Percentiles rank a stretch among this genome's conserved stretches.
phyloP scores from a whole-genome alignment of 2,113 vertebrate genomes.

The Carettochelys insculpta region DNA sequence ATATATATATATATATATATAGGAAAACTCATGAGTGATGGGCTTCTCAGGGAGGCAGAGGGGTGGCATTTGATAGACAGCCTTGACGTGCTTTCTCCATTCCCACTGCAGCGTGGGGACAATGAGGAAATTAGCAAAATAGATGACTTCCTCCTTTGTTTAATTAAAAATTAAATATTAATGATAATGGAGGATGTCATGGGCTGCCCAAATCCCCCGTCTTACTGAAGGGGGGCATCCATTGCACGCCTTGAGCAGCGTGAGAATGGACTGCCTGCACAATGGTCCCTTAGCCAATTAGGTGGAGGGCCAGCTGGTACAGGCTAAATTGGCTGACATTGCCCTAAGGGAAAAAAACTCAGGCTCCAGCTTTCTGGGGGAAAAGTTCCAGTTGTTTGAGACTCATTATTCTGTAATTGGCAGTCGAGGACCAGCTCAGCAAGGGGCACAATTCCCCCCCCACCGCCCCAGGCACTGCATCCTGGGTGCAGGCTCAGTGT shows the following conservation, averaged over 20 bases:
- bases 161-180: constrained; percentile 38
- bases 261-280: not conserved
- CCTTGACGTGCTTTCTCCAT: not conserved
- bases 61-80: not conserved
- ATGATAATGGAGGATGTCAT: not conserved
- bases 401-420: not conserved
- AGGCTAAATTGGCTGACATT: not conserved
- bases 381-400: not conserved
- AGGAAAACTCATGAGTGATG: not conserved
- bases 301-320: not conserved
- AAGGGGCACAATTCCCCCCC: not conserved
- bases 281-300: not conserved
- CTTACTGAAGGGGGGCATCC: not conserved
- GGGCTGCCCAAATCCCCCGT: not conserved
- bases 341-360: not conserved
- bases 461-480: not conserved
- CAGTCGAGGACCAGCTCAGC: not conserved
- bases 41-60: not conserved
- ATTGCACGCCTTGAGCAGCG: not conserved
- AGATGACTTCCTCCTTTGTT: not conserved
- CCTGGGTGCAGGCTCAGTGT: not conserved
- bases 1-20: no score
- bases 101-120: not conserved
- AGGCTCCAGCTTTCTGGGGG: not conserved
- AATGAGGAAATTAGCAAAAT: constrained; percentile 7